These are phyloP conservation scores for Sarcophaga carnaria DNA, from an alignment of 2,888 invertebrate species.

Conservation along the genomic window DNA sequence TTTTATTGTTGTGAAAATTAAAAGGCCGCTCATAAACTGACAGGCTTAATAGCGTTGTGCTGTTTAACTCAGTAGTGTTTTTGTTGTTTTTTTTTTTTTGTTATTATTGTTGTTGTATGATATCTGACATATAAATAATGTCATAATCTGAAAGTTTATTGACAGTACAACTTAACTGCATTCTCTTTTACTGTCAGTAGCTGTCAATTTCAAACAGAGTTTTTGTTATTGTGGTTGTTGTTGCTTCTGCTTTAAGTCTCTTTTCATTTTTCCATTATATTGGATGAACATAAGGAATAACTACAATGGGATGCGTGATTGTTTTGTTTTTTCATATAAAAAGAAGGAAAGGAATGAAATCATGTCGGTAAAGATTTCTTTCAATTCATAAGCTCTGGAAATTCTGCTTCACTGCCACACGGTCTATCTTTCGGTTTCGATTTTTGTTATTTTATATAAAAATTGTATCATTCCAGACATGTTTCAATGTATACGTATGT, in stretches of 20 bases:
- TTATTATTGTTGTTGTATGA: conserved; percentile 46
- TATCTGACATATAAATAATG: conserved; percentile 74
- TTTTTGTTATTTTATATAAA: conserved; percentile 14
- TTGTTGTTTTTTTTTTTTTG: not conserved
- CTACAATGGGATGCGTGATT: conserved; percentile 61
- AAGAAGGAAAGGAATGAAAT: conserved; percentile 24
- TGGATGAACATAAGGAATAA: conserved; percentile 3
- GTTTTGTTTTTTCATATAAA: not conserved
- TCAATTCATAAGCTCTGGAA: conserved; percentile 18
- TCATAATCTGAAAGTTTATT: conserved; percentile 74
- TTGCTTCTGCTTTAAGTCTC: conserved; percentile 15
- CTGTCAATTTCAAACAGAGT: conserved; percentile 63
- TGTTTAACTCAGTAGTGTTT: not conserved
- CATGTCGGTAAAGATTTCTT: conserved; percentile 52
- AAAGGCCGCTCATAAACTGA: conserved; percentile 62
- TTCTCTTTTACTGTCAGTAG: conserved; percentile 65
- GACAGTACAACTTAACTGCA: conserved; percentile 70
- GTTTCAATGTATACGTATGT: too few relatives aligned
- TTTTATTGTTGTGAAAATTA: conserved; percentile 66
- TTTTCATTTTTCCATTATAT: conserved; percentile 1
- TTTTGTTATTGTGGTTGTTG: conserved; percentile 41
- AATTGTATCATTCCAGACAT: conserved; percentile 54
- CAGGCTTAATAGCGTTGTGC: conserved; percentile 50
- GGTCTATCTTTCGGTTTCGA: conserved; percentile 2
- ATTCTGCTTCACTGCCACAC: conserved; percentile 21